Evolutionary conservation across 23 tunicate genomes (phyloP), one percentile per base, ranked within the genome.

Genomic region (Diplosoma virens): DNA sequence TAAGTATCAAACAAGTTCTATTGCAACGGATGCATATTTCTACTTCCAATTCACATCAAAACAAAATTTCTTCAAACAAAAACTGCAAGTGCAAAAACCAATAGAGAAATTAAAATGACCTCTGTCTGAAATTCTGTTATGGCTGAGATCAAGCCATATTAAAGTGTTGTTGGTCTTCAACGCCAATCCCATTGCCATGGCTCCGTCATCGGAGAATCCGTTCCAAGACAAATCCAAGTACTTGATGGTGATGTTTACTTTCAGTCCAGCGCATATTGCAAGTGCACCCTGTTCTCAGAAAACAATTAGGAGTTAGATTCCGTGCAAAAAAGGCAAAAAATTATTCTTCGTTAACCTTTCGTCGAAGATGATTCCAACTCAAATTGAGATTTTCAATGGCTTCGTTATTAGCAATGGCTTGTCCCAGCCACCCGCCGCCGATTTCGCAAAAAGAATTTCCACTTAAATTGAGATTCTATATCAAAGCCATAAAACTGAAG

Each of bases 351-450:
- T 37, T 59, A 53, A 83, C 96, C 81, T 79, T 83, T 59, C 78
- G 23, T 48, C 96, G 47, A 20, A 89, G 47, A 55, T 89, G 96
- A 89, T 89, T 89, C 96, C 96, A 89, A 52, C 89, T 83, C 11
- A 89, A 37, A 63, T 89, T 80, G 0, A 89, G 85, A 36, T 72
- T 25, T 71, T 83, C 85, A 32, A 89, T 78, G 2, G 96, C 88
- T 78, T 89, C 96, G 69, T 89, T 89, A 3, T 78, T 61, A 2
- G 89, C 96, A 14, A 89, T 83, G 2, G 84, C 96, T 70, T 89
- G 88, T 0, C 96, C 96, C 28, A 89, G 33, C 77, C 78, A 83
- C 33, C 83, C 96, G n/a, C 96, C 96, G 0, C 96, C 96, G 0
- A 65, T 1, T 58, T 89, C 89, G 29, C 89, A 78, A 78, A 89